These are phyloP conservation scores for Heliangelus exortis DNA, from an alignment of 2,797 vertebrate genomes.

Conservation along the genomic window DNA sequence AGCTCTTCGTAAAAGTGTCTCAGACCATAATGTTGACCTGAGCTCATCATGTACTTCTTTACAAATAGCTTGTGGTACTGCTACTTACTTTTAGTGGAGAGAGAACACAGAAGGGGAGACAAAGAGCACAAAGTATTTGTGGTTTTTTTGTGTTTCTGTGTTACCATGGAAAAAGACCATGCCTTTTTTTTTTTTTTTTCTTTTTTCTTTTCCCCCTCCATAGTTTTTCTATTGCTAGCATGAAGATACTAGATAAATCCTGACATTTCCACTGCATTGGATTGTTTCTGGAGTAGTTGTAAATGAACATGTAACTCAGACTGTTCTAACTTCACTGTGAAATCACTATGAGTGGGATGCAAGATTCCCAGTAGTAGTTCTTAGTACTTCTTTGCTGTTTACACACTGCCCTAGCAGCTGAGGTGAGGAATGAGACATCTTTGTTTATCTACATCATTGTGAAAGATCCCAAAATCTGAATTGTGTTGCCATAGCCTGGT, in stretches of 20 bases:
- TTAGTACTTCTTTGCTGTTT: neutral
- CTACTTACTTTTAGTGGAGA: neutral
- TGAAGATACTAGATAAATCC: neutral
- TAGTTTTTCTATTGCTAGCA: neutral
- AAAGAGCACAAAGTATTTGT: neutral
- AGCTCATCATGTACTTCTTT: neutral
- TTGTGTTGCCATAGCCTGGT: rapidly evolving
- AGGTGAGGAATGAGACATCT: neutral
- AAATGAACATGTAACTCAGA: neutral
- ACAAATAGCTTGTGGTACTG: neutral
- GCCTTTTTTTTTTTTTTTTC: neutral
- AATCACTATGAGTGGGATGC: neutral
- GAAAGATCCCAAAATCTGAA: neutral
- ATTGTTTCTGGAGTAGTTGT: neutral
- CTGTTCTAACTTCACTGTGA: neutral
- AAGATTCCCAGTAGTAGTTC: neutral
- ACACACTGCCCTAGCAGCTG: neutral
- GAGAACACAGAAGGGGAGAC: neutral
- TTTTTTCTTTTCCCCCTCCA: neutral
- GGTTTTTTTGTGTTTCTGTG: neutral
- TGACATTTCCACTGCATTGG: neutral
- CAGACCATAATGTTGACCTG: neutral
- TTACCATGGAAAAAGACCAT: neutral
- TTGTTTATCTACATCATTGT: neutral
- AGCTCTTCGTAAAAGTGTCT: neutral